Evolutionary conservation across 2,113 vertebrate genomes (phyloP).

Genomic region (Galemys pyrenaicus): DNA sequence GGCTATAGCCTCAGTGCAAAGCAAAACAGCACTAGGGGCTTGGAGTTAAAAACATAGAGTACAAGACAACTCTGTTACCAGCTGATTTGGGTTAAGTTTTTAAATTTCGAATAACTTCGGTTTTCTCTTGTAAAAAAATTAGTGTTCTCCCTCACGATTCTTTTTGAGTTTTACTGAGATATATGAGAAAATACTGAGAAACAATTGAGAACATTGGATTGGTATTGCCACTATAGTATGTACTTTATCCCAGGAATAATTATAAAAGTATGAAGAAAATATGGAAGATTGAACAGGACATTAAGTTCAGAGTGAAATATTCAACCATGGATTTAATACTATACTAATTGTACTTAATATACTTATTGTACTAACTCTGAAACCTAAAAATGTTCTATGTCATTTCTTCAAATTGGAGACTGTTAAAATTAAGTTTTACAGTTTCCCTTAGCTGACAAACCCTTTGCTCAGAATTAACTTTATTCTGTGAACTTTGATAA

Average conservation of each 20-base stretch:
- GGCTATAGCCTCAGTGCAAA: neutral
- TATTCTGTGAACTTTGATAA: slow-evolving; percentile 33
- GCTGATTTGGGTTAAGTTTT: neutral
- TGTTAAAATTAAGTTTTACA: neutral
- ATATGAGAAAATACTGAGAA: neutral
- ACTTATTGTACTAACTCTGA: neutral
- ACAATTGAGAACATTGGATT: neutral
- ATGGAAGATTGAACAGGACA: neutral
- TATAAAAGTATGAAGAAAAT: neutral
- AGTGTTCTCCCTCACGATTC: neutral
- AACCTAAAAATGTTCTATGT: neutral
- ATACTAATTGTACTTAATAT: neutral
- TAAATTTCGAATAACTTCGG: neutral
- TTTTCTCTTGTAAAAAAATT: neutral
- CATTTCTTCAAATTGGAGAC: neutral
- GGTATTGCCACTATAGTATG: neutral
- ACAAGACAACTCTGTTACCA: neutral
- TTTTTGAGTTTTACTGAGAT: neutral
- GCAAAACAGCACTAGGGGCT: neutral
- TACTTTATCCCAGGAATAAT: neutral
- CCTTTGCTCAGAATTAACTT: neutral
- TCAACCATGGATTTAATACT: neutral
- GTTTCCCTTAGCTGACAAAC: neutral
- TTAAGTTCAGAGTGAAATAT: neutral
- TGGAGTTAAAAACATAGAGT: neutral